Evolutionary conservation across 2,888 invertebrate genomes (phyloP).

Genomic region (Rotaria magnacalcarata): DNA sequence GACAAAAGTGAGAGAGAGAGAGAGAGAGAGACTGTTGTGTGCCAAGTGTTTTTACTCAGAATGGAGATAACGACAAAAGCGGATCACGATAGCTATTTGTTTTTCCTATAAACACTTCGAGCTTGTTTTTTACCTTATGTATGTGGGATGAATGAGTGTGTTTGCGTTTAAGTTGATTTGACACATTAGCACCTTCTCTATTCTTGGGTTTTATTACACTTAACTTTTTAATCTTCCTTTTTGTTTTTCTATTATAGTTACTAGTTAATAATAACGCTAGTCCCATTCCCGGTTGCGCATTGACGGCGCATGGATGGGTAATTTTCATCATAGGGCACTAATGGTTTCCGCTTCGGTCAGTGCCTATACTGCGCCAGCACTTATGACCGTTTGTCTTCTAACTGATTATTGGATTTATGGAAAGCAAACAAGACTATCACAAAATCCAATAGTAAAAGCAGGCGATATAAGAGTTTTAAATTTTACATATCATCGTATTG

Average conservation of each 20-base stretch:
- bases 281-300: not conserved
- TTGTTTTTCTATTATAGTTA: not conserved
- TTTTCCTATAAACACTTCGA: not conserved
- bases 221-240: not conserved
- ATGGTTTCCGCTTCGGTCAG: constrained; percentile 39
- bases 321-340: constrained; percentile 32
- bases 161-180: not conserved
- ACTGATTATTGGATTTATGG: constrained; percentile 43
- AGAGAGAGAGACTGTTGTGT: not conserved
- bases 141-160: not conserved
- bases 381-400: constrained; percentile 39
- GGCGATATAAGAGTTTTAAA: not conserved
- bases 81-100: not conserved
- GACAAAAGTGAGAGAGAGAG: not conserved
- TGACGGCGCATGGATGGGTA: constrained; percentile 28
- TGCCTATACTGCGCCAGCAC: constrained; percentile 42
- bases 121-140: not conserved
- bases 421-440: constrained; percentile 10
- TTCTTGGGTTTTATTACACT: not conserved
- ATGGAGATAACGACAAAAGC: not conserved
- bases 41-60: not conserved
- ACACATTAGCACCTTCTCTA: not conserved
- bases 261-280: not conserved
- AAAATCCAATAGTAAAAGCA: not conserved
- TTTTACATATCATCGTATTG: constrained; percentile 33